Percentiles rank a stretch among this genome's conserved stretches.
These are phyloP conservation scores for Dasyurus viverrinus DNA, from an alignment of 2,113 vertebrate genomes.

Conservation along the genomic window DNA sequence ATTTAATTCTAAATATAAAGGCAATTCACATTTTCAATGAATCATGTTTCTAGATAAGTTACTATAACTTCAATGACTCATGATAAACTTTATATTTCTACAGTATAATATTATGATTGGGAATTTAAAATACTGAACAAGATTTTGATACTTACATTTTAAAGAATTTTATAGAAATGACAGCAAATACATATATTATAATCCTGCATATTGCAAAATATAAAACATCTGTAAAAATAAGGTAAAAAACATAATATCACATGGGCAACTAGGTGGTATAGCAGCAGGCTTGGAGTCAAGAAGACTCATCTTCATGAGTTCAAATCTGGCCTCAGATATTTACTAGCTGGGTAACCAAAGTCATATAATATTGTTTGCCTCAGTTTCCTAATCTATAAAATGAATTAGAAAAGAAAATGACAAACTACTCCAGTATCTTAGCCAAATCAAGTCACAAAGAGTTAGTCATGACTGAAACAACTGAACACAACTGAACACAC, in stretches of 20 bases:
- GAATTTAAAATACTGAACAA: background rate
- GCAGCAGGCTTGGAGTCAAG: background rate
- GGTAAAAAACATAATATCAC: background rate
- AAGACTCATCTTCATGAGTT: background rate
- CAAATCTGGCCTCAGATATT: background rate
- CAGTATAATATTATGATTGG: background rate
- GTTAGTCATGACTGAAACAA: background rate
- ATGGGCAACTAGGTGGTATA: background rate
- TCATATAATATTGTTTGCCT: background rate
- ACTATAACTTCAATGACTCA: background rate
- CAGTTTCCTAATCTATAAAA: background rate
- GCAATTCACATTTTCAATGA: background rate
- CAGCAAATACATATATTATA: background rate
- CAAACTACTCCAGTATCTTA: background rate
- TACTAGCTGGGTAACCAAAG: background rate
- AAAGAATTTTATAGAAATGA: background rate
- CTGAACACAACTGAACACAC: background rate
- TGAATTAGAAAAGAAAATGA: background rate
- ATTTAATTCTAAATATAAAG: conserved; percentile 22
- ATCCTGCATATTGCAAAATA: background rate
- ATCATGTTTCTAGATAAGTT: conserved; percentile 16
- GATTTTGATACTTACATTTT: background rate
- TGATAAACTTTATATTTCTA: background rate
- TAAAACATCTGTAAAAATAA: background rate
- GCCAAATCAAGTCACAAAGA: background rate